Percentiles rank a stretch among this genome's conserved stretches.
Evolutionary conservation across 2,797 vertebrate genomes (phyloP).

Genomic region (Cynopterus sphinx): DNA sequence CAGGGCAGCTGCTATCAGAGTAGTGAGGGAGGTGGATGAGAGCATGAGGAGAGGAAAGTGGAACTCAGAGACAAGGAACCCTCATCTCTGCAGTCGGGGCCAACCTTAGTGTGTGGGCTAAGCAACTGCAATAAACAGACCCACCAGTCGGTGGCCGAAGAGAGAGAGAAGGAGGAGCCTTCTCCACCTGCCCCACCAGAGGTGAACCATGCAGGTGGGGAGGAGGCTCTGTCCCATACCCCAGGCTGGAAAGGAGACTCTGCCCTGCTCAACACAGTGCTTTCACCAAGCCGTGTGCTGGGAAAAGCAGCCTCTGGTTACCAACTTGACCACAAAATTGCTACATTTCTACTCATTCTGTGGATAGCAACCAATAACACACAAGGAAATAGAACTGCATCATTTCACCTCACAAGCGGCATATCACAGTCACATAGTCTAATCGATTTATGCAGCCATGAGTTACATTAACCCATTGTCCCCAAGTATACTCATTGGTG

Average conservation of each 20-base stretch:
- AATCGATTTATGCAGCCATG: too few relatives aligned
- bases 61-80: rapidly evolving
- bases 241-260: background rate
- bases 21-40: background rate
- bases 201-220: background rate
- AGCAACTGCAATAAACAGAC: background rate
- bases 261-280: background rate
- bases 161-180: background rate
- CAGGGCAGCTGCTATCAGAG: background rate
- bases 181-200: background rate
- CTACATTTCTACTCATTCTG: background rate
- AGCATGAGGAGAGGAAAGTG: background rate
- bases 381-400: background rate
- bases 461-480: too few relatives aligned
- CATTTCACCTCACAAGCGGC: background rate
- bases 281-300: background rate
- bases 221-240: background rate
- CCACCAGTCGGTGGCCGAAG: too few relatives aligned
- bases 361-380: background rate
- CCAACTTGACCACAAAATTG: background rate
- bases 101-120: background rate
- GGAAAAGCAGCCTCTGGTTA: background rate
- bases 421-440: background rate
- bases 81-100: background rate
- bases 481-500: too few relatives aligned